Conservation (phyloP, 2,888 invertebrate genomes). For the Drosophila mimetica region DNA sequence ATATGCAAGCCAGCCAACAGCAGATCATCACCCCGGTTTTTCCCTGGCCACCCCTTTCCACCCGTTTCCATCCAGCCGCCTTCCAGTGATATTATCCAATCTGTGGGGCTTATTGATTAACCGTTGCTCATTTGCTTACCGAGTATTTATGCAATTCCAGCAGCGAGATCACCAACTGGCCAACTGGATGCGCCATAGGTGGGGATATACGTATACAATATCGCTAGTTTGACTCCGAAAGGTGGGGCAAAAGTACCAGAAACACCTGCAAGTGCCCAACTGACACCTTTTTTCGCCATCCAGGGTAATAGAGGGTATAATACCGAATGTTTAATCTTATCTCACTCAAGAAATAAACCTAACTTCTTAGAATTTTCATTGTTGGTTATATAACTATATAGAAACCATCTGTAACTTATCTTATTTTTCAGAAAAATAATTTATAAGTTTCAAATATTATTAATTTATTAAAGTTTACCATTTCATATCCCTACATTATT, state of each 20-base stretch:
- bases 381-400: no score
- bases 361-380: no score
- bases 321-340: neutral
- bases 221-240: neutral
- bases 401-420: no score
- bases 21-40: conserved; percentile 21
- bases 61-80: neutral
- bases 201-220: neutral
- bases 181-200: conserved; percentile 13
- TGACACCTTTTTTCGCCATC: conserved; percentile 31
- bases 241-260: conserved; percentile 3
- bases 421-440: no score
- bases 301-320: conserved; percentile 7
- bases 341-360: neutral
- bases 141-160: conserved; percentile 73
- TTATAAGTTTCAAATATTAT: no score
- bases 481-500: no score
- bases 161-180: conserved; percentile 22
- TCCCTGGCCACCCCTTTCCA: conserved; percentile 5
- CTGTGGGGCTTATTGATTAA: conserved; percentile 74
- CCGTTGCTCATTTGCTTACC: conserved; percentile 74
- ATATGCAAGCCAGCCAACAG: conserved; percentile 41
- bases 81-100: conserved; percentile 62
- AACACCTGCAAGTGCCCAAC: conserved; percentile 10
- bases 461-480: no score